Percentiles rank a stretch among this genome's conserved stretches.
Conservation (phyloP, 2,113 vertebrate genomes). For the Hippolais icterina region DNA sequence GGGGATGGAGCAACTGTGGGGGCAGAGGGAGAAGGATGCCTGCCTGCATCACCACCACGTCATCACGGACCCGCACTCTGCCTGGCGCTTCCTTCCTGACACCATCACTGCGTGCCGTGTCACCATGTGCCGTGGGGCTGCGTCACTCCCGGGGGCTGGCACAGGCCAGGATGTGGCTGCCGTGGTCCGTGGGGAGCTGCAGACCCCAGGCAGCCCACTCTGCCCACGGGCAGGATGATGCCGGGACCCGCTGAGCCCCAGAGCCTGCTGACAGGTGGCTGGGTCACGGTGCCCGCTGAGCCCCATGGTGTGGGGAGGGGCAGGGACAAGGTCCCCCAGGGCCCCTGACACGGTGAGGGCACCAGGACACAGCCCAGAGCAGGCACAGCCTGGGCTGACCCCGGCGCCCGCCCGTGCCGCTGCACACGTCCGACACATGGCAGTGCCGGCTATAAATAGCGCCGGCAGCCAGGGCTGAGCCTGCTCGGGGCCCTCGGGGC, state of each 20-base stretch:
- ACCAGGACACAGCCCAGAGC: background rate
- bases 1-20: fast-evolving
- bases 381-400: background rate
- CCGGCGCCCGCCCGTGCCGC: background rate
- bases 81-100: conserved; percentile 15
- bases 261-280: fast-evolving
- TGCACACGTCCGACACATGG: background rate
- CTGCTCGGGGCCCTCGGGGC: background rate
- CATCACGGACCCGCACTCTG: background rate
- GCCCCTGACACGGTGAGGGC: background rate
- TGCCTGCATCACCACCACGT: background rate
- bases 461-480: background rate
- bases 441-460: background rate
- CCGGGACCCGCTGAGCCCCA: fast-evolving
- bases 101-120: background rate
- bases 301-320: fast-evolving
- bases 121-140: background rate
- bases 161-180: fast-evolving
- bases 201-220: fast-evolving
- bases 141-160: background rate
- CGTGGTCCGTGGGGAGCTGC: fast-evolving
- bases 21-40: background rate
- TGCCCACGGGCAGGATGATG: background rate
- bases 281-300: fast-evolving
- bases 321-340: background rate